phyloP scores from a whole-genome alignment of 64 coral and sea anemone species.

The Anthopleura sola region DNA sequence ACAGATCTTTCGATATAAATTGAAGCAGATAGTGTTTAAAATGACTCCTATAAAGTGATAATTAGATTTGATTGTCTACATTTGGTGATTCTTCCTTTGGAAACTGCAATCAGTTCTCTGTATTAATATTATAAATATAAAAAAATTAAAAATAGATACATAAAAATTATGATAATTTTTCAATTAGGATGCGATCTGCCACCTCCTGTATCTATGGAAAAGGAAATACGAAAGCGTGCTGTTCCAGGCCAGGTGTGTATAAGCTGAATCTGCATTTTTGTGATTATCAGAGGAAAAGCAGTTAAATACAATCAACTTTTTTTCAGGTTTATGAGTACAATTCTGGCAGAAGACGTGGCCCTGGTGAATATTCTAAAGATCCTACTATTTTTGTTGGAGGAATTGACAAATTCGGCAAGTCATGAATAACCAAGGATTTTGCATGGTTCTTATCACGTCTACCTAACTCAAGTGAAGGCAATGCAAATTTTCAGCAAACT shows the following conservation, averaged over 20 bases:
- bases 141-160: too few relatives aligned
- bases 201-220: not conserved
- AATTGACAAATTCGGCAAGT: not conserved
- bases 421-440: not conserved
- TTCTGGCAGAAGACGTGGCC: not conserved
- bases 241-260: not conserved
- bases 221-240: not conserved
- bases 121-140: too few relatives aligned
- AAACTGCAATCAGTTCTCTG: too few relatives aligned
- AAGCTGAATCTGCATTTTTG: not conserved
- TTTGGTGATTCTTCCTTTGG: too few relatives aligned
- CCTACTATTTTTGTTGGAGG: not conserved
- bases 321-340: not conserved
- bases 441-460: not conserved
- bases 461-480: not conserved
- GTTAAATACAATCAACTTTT: not conserved
- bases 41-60: too few relatives aligned
- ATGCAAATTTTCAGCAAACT: slow-evolving; percentile 2
- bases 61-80: too few relatives aligned
- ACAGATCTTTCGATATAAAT: too few relatives aligned
- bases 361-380: not conserved
- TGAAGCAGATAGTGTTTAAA: too few relatives aligned
- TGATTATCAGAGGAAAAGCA: too few relatives aligned
- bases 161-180: too few relatives aligned
- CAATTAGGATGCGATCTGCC: slow-evolving; percentile 21